Evolutionary conservation across 2,888 invertebrate genomes (phyloP), one percentile per base, ranked within the genome.

Genomic region (Volucella inflata): DNA sequence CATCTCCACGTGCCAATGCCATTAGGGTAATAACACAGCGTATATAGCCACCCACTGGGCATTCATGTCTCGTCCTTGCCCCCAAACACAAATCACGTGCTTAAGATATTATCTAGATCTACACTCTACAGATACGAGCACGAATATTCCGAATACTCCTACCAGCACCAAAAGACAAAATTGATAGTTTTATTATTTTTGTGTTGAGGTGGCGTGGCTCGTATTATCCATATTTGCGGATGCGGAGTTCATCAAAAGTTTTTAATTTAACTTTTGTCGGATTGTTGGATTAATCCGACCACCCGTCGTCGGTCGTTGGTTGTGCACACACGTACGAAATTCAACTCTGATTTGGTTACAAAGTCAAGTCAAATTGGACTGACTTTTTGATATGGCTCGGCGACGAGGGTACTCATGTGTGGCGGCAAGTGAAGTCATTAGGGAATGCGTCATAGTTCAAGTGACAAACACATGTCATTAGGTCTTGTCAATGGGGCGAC

Each of bases 1-100:
- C 2, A 21, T 48, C 50, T 16, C 62, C 83, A 83, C 83, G 83
- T 79, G 83, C 74, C 79, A 83, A 79, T 78, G 72, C 14, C 67
- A 57, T 62, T 30, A 44, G 46, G 30, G 36, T 44, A 57, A 53
- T 50, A 59, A 53, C 55, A 36, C 16, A 50, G 65, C 57, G 53
- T 48, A 50, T 42, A 71, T 64, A 71, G 42, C 67, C 72, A 78
- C 72, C 62, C 72, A 78, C 71, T 75, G 64, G 60, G 65, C 10
- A 83, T 79, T 74, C 79, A 74, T 44, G 62, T 57, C 68, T 83
- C 68, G 74, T 83, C 78, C 64, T 74, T 68, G 57, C 51, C 74
- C 64, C 42, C 74, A 64, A 68, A 40, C 51, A 30, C 2, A 64
- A 50, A 48, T 68, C 74, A 83, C 79, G 79, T 83, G 83, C 68